A percentile compares a stretch with the other conserved stretches of the same genome.
phyloP scores from a whole-genome alignment of 2,797 vertebrate species.

The Aphelocoma californica region DNA sequence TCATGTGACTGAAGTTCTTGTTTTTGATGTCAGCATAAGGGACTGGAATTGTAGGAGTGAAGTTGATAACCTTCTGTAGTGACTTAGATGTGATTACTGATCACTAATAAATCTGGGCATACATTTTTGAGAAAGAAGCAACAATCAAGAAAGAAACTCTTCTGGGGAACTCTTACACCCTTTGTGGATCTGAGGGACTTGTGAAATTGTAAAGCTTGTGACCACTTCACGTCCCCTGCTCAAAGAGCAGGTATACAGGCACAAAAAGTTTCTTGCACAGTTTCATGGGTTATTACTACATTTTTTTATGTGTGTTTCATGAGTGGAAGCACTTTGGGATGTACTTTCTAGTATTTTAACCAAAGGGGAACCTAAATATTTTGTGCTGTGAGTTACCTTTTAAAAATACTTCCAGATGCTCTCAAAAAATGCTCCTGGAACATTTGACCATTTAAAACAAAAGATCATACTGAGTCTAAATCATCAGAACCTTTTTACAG shows the following conservation, averaged over 20 bases:
- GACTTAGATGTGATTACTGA: not conserved
- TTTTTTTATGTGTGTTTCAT: not conserved
- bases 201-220: not conserved
- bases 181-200: not conserved
- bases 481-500: not conserved
- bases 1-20: not conserved
- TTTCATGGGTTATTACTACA: not conserved
- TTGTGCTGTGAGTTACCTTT: not conserved
- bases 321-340: not conserved
- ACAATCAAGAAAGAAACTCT: not conserved
- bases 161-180: not conserved
- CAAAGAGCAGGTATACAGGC: not conserved
- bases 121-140: not conserved
- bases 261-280: not conserved
- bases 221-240: not conserved
- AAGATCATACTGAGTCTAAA: not conserved
- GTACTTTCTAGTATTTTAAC: not conserved
- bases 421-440: not conserved
- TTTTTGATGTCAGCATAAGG: not conserved
- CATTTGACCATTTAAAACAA: not conserved
- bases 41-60: not conserved
- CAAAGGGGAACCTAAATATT: not conserved
- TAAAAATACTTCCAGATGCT: not conserved
- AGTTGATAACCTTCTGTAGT: not conserved
- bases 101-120: not conserved